Percentiles rank a stretch among this genome's conserved stretches.
phyloP scores from a whole-genome alignment of 2,113 vertebrate species.

The Otolemur garnettii region DNA sequence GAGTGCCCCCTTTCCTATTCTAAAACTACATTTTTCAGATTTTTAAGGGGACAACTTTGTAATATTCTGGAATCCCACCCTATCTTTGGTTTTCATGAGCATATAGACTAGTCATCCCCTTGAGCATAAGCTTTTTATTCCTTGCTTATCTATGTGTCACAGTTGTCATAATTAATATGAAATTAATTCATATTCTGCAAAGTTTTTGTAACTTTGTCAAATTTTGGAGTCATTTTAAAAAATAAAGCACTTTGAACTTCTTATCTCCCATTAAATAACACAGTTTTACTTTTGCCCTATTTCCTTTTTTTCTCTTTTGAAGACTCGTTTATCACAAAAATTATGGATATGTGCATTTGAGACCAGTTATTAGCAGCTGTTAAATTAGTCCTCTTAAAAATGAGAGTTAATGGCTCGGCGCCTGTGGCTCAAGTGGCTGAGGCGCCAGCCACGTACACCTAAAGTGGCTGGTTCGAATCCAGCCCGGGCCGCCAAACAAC shows the following conservation, averaged over 20 bases:
- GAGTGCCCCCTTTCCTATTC: background rate
- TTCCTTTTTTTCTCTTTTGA: background rate
- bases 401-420: too few relatives aligned
- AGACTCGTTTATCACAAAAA: background rate
- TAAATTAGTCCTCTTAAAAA: background rate
- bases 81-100: background rate
- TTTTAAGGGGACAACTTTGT: slow-evolving; percentile 17
- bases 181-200: slow-evolving; percentile 15
- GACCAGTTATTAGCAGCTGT: background rate
- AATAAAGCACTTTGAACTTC: slow-evolving; percentile 24
- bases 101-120: background rate
- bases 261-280: background rate
- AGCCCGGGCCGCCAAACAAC: too few relatives aligned
- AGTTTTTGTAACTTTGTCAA: background rate
- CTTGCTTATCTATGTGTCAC: background rate
- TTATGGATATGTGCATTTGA: background rate
- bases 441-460: too few relatives aligned
- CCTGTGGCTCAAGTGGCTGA: too few relatives aligned
- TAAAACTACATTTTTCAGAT: background rate
- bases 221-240: slow-evolving; percentile 12
- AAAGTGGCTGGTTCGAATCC: too few relatives aligned
- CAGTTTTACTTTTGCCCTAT: slow-evolving; percentile 6
- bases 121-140: background rate
- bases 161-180: background rate
- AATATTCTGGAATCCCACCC: slow-evolving; percentile 14